Evolutionary conservation across 2,797 vertebrate genomes (phyloP), one percentile per base, ranked within the genome.

Genomic region (Eulemur albifrons): DNA sequence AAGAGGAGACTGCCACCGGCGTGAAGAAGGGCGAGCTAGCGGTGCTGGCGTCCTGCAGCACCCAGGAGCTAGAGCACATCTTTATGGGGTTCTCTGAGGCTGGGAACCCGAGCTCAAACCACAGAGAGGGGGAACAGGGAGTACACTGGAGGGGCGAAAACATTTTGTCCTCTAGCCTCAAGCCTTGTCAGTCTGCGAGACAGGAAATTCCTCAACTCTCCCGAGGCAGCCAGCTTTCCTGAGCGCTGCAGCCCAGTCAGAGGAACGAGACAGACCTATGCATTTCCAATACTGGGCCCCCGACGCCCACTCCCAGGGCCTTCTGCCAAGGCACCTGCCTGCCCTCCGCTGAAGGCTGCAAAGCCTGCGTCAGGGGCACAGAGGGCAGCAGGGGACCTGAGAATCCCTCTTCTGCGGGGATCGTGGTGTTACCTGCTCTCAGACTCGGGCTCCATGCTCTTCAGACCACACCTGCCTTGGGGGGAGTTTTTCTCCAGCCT

Each of bases 131-230:
- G 92, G 89, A 77, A 75, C 94, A 59, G 67, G 61, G 75, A 96
- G 90, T 96, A 63, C 80, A 82, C 83, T 52, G 54, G 32, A 87
- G 48, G 94, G 54, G 75, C 21, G 1, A 95, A 96, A 97, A 97
- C 96, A 97, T 95, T 95, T 89, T 97, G 96, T 97, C 88, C 94
- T 96, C 7, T 4, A 91, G 75, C 86, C 73, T 92, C 6, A 4
- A 86, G 77, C 88, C 70, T 93, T 92, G 84, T 93, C 82, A 2
- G 15, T 93, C 90, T 94, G 86, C 54, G 35, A 86, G 94, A 95
- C 97, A 96, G 97, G 97, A 97, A 98, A 97, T 98, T 89, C 97
- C 97, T 97, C 88, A 97, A 94, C 54, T 97, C 97, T 96, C 97
- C 67, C 0, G 94, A 93, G 97, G 88, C 95, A 73, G 79, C 72